Base-by-base conservation (phyloP, 1,140 invertebrate species). In the Protaetia brevitarsis region DNA sequence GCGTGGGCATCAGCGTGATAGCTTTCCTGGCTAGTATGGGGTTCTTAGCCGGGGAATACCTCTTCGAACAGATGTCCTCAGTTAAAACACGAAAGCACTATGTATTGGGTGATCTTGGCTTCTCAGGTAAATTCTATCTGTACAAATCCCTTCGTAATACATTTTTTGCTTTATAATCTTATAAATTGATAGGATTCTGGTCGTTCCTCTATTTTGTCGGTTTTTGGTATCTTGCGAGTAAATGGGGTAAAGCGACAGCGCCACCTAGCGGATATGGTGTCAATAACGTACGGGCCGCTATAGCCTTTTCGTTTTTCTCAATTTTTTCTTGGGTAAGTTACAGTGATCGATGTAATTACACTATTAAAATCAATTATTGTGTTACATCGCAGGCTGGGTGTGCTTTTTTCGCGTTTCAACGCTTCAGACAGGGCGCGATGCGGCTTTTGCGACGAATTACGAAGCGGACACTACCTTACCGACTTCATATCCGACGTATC, bases 31-130 rank as follows among this genome's bases (percentile, higher is more conserved):
- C 91, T 10, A 91, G 92, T 68, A 87, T 96, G 76, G 93, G 84
- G 2, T 96, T 98, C 76, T 86, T 98, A 31, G 90, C 84, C 26
- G 89, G 95, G 2, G 96, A 99, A 83, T 96, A 90, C 73, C 82
- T 97, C 27, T 98, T 98, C 77, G 94, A 97, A 72, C 94, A 96
- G 81, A 95, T 98, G 89, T 97, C 94, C 34, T 96, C 93, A n/a
- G 93, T 98, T 60, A 97, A 98, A 82, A 95, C 95, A 36, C 87
- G 96, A 78, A 97, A 97, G 78, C 95, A 96, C 79, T 95, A 93
- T 77, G 96, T 98, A 16, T 82, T 97, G 66, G 88, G 85, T 16
- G 96, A 98, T 78, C 82, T 98, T 76, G 93, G 86, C 75, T 92
- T 95, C 78, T 96, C 93, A 75, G 91, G 93, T 95, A 8, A 34